phyloP scores from a whole-genome alignment of 2,888 invertebrate genomes.

The Sepiola atlantica region DNA sequence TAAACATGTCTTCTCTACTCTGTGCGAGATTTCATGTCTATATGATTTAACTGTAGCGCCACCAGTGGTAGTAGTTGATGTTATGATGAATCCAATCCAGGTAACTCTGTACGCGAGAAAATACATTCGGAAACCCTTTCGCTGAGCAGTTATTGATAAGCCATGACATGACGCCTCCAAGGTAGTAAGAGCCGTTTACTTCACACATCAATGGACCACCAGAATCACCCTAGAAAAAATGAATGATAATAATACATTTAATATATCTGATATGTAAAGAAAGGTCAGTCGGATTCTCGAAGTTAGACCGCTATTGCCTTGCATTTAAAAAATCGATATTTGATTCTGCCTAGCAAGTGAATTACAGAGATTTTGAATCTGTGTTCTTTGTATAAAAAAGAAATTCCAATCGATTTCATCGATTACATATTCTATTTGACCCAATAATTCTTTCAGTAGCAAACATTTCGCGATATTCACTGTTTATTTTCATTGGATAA shows the following conservation, averaged over 20 bases:
- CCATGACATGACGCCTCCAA: conserved; percentile 61
- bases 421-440: too few species aligned
- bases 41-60: conserved; percentile 50
- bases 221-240: conserved; percentile 55
- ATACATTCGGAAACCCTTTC: conserved; percentile 57
- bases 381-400: too few species aligned
- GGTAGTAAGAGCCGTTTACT: conserved; percentile 54
- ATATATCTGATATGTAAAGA: neutral
- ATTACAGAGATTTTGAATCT: too few species aligned
- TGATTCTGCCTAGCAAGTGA: too few species aligned
- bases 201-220: conserved; percentile 60
- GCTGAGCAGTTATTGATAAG: conserved; percentile 59
- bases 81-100: conserved; percentile 56
- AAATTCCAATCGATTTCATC: too few species aligned
- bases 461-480: too few species aligned
- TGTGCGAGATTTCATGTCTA: neutral
- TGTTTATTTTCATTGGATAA: too few species aligned
- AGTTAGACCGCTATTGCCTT: too few species aligned
- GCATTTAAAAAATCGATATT: too few species aligned
- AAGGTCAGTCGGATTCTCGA: too few species aligned
- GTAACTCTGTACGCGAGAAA: conserved; percentile 57
- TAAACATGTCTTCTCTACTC: neutral
- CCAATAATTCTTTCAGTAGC: too few species aligned
- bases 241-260: neutral
- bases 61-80: conserved; percentile 55